Evolutionary conservation across 2,797 vertebrate genomes (phyloP).

Genomic region (Micrastur ruficollis): DNA sequence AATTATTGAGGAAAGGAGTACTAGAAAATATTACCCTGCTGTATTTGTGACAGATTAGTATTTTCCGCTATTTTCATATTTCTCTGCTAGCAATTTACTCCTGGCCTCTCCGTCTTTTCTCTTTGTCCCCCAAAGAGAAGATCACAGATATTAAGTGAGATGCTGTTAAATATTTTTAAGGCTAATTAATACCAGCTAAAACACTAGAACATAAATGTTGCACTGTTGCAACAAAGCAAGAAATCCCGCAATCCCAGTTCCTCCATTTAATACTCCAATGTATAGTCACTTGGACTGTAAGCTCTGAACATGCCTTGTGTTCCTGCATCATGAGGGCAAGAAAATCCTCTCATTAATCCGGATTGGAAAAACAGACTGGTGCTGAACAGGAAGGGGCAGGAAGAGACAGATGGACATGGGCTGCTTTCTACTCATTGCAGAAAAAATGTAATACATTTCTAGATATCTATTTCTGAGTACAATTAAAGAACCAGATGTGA

Average conservation of each 20-base stretch:
- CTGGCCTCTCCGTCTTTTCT: not conserved
- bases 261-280: not conserved
- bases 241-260: not conserved
- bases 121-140: not conserved
- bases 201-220: not conserved
- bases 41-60: not conserved
- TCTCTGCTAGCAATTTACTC: not conserved
- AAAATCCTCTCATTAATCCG: constrained; percentile 29
- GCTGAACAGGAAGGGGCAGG: not conserved
- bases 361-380: not conserved
- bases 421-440: not conserved
- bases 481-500: not conserved
- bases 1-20: not conserved
- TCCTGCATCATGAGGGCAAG: constrained; percentile 1
- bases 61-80: not conserved
- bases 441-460: not conserved
- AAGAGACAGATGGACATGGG: not conserved
- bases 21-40: not conserved
- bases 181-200: not conserved
- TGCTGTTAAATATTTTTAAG: not conserved
- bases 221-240: not conserved
- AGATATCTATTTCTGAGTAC: not conserved
- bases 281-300: not conserved
- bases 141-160: not conserved
- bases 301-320: not conserved